phyloP scores from a whole-genome alignment of 2,113 vertebrate genomes.

The Paramormyrops kingsleyae region DNA sequence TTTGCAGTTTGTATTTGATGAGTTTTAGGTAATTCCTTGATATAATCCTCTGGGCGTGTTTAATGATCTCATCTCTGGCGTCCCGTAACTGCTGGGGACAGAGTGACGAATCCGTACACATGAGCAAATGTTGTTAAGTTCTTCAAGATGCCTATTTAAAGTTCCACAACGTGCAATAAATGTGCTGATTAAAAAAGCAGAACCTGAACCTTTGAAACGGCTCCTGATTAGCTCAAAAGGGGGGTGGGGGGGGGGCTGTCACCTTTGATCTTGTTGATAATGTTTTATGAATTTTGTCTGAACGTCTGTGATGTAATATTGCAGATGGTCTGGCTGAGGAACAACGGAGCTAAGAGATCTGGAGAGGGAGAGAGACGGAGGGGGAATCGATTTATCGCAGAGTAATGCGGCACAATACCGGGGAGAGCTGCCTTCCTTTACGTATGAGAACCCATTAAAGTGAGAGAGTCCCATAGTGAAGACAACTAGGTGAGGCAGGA shows the following conservation, averaged over 20 bases:
- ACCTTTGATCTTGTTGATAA: background rate
- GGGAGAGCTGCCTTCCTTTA: background rate
- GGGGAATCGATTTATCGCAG: background rate
- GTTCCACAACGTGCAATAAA: background rate
- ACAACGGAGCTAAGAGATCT: background rate
- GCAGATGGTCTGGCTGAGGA: background rate
- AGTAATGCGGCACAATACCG: background rate
- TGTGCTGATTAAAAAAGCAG: background rate
- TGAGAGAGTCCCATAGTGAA: background rate
- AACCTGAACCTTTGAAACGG: background rate
- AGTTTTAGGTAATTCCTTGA: background rate
- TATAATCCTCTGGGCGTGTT: background rate
- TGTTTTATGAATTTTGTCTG: background rate
- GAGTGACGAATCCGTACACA: background rate
- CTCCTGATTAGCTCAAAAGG: background rate
- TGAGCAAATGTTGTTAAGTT: background rate
- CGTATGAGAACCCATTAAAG: background rate
- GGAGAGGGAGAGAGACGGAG: background rate
- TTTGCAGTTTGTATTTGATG: background rate
- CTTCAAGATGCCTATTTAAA: background rate
- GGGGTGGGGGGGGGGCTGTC: background rate
- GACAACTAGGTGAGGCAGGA: background rate
- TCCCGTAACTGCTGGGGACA: background rate
- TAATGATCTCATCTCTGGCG: background rate
- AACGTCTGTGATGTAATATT: background rate